phyloP scores from a whole-genome alignment of 2,113 vertebrate genomes.

The Alaudala cheleensis region DNA sequence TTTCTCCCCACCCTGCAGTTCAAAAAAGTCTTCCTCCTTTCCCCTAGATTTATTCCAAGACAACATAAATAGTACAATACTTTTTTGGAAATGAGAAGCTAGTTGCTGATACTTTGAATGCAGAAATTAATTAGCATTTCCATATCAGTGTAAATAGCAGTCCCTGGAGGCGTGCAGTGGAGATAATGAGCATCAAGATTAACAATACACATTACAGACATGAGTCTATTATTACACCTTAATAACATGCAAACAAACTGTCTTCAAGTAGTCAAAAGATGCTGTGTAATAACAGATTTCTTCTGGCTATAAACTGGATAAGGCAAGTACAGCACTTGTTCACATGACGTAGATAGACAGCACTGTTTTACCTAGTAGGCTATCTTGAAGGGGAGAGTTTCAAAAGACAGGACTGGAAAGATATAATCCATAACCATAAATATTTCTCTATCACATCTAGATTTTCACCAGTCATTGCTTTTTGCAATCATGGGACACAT shows the following conservation, averaged over 20 bases:
- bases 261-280: neutral
- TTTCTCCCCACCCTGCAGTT: slow-evolving; percentile 21
- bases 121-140: slow-evolving; percentile 63
- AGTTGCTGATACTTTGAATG: slow-evolving; percentile 26
- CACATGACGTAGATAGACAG: neutral
- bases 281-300: neutral
- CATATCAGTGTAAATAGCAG: neutral
- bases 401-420: neutral
- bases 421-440: neutral
- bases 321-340: neutral
- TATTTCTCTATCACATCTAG: neutral
- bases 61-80: neutral
- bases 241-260: neutral
- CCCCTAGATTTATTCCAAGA: neutral
- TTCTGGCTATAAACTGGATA: neutral
- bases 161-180: neutral
- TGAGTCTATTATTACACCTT: neutral
- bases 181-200: slow-evolving; percentile 44
- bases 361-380: neutral
- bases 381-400: neutral
- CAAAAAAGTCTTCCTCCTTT: neutral
- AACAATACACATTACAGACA: neutral
- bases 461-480: neutral
- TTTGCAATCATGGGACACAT: neutral
- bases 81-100: slow-evolving; percentile 20